phyloP scores from a whole-genome alignment of 1,140 invertebrate genomes.

The Musca vetustissima region DNA sequence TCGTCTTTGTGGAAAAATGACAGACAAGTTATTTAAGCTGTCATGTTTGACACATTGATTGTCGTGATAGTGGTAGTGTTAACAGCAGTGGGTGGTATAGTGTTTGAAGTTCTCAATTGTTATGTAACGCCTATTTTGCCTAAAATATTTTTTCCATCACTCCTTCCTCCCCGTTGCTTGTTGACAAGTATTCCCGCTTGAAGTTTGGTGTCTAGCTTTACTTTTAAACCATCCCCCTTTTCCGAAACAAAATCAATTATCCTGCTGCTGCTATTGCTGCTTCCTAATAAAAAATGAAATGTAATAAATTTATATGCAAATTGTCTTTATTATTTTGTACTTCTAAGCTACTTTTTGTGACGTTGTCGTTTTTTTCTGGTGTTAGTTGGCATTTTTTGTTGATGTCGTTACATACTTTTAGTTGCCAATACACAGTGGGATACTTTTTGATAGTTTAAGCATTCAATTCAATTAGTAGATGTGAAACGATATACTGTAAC shows the following conservation, averaged over 20 bases:
- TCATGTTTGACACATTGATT: conserved; percentile 17
- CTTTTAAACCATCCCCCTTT: not conserved
- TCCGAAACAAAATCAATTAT: not conserved
- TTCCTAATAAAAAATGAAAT: too few relatives aligned
- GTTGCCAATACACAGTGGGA: too few relatives aligned
- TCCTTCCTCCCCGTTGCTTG: not conserved
- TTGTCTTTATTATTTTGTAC: conserved; percentile 21
- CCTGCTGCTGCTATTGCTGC: too few relatives aligned
- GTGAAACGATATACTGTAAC: too few relatives aligned
- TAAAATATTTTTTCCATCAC: not conserved
- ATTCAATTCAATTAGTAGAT: too few relatives aligned
- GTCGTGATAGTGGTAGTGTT: not conserved
- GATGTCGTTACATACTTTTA: too few relatives aligned
- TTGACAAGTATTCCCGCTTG: conserved; percentile 12
- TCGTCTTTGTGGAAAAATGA: conserved; percentile 1
- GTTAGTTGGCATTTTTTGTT: not conserved
- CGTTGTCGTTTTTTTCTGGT: conserved; percentile 5
- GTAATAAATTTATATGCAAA: conserved; percentile 15
- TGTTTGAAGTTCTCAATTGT: not conserved
- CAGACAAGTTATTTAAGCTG: conserved; percentile 17
- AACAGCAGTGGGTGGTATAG: not conserved
- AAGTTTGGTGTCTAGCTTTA: not conserved
- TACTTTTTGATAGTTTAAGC: too few relatives aligned
- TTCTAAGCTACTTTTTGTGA: conserved; percentile 14
- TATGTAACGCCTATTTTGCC: not conserved